These are phyloP conservation scores for Sminthurides bifidus DNA, from an alignment of 1,140 invertebrate species.

Conservation along the genomic window DNA sequence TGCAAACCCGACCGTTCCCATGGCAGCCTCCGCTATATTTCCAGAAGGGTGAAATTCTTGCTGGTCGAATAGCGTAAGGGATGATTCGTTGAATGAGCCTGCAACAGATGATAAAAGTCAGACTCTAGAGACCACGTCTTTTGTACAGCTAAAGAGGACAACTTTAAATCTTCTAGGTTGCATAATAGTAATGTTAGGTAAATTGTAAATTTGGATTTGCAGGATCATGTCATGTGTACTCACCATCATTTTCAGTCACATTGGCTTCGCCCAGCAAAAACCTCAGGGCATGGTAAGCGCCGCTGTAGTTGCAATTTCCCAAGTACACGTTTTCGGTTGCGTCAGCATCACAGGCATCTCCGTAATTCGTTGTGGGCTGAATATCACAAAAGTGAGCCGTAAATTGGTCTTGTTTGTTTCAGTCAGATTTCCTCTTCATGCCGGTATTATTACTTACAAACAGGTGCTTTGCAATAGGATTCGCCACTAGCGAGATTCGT, in stretches of 20 bases:
- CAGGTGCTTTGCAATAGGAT: conserved; percentile 14
- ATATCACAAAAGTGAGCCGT: too few relatives aligned
- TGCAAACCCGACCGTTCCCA: conserved; percentile 18
- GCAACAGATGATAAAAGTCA: neutral
- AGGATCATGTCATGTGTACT: neutral
- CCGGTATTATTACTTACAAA: conserved; percentile 14
- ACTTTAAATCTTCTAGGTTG: neutral
- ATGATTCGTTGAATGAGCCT: neutral
- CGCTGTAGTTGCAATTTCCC: conserved; percentile 20
- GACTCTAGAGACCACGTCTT: too few relatives aligned
- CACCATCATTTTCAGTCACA: neutral
- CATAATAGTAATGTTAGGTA: neutral
- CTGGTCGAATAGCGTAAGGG: conserved; percentile 16
- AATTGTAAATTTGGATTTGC: too few relatives aligned
- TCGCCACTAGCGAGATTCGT: conserved; percentile 7
- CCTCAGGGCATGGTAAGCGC: conserved; percentile 7
- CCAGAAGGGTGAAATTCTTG: conserved; percentile 14
- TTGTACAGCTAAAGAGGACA: too few relatives aligned
- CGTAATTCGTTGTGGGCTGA: conserved; percentile 18
- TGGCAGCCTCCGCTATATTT: conserved; percentile 6
- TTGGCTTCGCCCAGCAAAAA: conserved; percentile 9
- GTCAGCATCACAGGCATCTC: conserved; percentile 15
- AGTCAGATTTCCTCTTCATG: too few relatives aligned
- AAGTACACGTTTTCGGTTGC: conserved; percentile 13
- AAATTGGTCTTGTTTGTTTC: too few relatives aligned